Percentiles rank a stretch among this genome's conserved stretches.
Evolutionary conservation across 2,113 vertebrate species (phyloP).

Genomic region (Rhineura floridana): DNA sequence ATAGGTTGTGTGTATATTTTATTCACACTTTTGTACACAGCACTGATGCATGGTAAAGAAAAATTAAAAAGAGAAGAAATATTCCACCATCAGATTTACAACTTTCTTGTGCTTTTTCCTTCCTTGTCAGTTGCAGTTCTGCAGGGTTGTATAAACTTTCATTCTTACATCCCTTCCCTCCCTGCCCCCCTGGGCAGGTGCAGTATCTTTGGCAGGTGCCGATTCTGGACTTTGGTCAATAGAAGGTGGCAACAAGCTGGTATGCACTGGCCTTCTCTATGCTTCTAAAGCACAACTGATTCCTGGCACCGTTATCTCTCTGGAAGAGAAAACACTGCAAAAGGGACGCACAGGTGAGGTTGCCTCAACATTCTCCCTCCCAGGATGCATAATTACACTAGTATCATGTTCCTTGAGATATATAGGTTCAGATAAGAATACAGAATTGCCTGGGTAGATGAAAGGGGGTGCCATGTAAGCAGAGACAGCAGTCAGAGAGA

Average conservation of each 20-base stretch:
- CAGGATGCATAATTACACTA: not conserved
- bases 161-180: not conserved
- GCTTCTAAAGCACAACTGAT: constrained; percentile 87
- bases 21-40: too few relatives aligned
- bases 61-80: not conserved
- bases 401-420: not conserved
- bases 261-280: constrained; percentile 87
- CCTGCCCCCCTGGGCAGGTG: constrained; percentile 73
- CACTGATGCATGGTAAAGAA: too few relatives aligned
- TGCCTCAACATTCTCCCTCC: not conserved
- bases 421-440: not conserved
- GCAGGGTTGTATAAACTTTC: not conserved
- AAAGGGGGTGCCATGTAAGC: not conserved
- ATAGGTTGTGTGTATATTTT: too few relatives aligned
- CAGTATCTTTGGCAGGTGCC: constrained; percentile 78
- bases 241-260: constrained; percentile 90
- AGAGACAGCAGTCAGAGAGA: not conserved
- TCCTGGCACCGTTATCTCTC: constrained; percentile 79
- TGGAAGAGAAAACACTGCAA: constrained; percentile 80
- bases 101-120: not conserved
- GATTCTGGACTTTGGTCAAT: constrained; percentile 88
- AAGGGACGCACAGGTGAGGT: constrained; percentile 77
- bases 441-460: not conserved
- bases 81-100: not conserved
- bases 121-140: not conserved